A percentile compares a stretch with the other conserved stretches of the same genome.
Evolutionary conservation across 2,888 invertebrate genomes (phyloP).

Genomic region (Tromatobia lineatoria): DNA sequence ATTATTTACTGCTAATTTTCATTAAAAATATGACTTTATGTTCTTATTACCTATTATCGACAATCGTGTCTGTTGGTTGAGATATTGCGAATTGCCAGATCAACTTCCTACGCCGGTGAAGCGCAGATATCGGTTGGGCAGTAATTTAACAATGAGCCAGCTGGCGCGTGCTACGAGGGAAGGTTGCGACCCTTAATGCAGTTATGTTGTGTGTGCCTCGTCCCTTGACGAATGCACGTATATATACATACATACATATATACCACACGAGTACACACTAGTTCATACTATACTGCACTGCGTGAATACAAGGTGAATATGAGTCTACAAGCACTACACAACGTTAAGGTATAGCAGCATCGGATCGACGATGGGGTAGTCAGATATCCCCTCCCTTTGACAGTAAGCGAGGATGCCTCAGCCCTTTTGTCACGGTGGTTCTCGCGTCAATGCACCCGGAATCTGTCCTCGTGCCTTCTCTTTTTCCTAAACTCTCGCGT

Average conservation of each 20-base stretch:
- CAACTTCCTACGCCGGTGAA: constrained; percentile 77
- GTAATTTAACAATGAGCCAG: constrained; percentile 86
- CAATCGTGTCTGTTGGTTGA: background rate
- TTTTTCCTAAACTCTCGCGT: constrained; percentile 60
- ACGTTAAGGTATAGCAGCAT: constrained; percentile 22
- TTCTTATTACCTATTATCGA: too few relatives aligned
- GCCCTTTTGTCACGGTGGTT: constrained; percentile 84
- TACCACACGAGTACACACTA: constrained; percentile 62
- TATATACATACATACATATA: constrained; percentile 49
- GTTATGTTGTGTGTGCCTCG: constrained; percentile 82
- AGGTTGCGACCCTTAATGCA: constrained; percentile 84
- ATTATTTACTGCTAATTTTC: too few relatives aligned
- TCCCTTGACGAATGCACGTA: constrained; percentile 71
- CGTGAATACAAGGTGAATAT: constrained; percentile 53
- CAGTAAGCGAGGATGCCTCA: constrained; percentile 84
- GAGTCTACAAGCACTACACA: constrained; percentile 59
- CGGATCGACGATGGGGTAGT: constrained; percentile 37
- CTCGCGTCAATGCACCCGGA: constrained; percentile 85
- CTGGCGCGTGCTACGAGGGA: constrained; percentile 84
- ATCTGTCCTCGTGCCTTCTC: constrained; percentile 74
- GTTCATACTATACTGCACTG: constrained; percentile 27
- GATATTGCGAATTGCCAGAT: constrained; percentile 61
- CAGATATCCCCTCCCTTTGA: constrained; percentile 67
- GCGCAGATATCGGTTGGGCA: constrained; percentile 82
- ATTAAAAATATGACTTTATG: too few relatives aligned